Conservation (phyloP, 2,888 invertebrate genomes). For the Drosophila austrosaltans region DNA sequence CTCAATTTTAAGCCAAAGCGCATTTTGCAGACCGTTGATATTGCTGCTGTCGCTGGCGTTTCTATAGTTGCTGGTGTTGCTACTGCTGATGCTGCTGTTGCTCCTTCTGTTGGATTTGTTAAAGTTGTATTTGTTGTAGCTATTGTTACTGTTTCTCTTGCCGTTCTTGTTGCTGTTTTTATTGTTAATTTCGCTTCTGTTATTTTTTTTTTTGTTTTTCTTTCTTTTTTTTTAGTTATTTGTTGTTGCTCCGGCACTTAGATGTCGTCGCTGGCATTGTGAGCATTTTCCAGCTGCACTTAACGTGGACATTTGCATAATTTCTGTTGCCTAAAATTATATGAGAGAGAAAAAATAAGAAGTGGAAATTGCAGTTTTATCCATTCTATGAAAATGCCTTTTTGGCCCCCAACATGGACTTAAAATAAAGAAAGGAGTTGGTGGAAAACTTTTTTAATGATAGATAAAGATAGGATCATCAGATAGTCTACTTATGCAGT, state of each 20-base stretch:
- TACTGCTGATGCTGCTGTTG: slow-evolving; percentile 23
- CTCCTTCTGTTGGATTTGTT: slow-evolving; percentile 14
- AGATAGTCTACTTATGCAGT: slow-evolving; percentile 5
- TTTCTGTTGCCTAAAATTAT: slow-evolving; percentile 37
- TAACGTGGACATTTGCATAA: slow-evolving; percentile 53
- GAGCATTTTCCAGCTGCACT: slow-evolving; percentile 51
- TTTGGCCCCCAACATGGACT: neutral
- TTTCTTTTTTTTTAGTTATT: slow-evolving; percentile 34
- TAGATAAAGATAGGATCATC: neutral
- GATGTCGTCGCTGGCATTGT: slow-evolving; percentile 51
- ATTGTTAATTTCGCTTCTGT: slow-evolving; percentile 32
- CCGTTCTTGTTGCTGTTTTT: slow-evolving; percentile 39
- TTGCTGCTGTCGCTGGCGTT: slow-evolving; percentile 33
- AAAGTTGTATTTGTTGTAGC: slow-evolving; percentile 16
- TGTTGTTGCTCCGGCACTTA: slow-evolving; percentile 36
- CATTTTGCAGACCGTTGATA: slow-evolving; percentile 73
- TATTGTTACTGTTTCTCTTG: slow-evolving; percentile 20
- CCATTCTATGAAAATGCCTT: neutral
- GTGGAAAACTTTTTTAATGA: neutral
- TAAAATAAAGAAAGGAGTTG: neutral
- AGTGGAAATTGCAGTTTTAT: slow-evolving; percentile 14
- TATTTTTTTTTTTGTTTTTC: slow-evolving; percentile 33
- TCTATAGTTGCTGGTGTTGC: slow-evolving; percentile 30
- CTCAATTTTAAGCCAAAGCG: slow-evolving; percentile 76
- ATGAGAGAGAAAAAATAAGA: neutral